A percentile compares a stretch with the other conserved stretches of the same genome.
phyloP scores from a whole-genome alignment of 2,888 invertebrate species.

The Chironomus tentans region DNA sequence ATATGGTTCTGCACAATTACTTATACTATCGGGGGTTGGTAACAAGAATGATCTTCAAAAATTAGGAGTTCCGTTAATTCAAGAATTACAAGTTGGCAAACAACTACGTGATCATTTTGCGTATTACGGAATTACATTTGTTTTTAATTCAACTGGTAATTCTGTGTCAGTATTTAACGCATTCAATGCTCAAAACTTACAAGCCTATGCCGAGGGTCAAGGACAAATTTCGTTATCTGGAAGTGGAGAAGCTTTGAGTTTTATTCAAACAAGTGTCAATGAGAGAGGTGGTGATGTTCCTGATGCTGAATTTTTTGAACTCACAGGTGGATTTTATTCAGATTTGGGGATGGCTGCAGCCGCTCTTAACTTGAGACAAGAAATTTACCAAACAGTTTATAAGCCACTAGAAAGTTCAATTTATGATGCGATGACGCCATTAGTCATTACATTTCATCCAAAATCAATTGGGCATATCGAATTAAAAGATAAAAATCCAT shows the following conservation, averaged over 20 bases:
- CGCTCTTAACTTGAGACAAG: conserved; percentile 45
- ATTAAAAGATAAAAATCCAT: conserved; percentile 50
- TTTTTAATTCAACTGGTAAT: conserved; percentile 37
- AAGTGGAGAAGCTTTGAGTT: conserved; percentile 48
- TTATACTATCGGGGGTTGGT: background rate
- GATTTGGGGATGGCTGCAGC: conserved; percentile 43
- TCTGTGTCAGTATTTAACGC: background rate
- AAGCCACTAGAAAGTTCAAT: conserved; percentile 43
- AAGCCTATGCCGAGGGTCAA: conserved; percentile 29
- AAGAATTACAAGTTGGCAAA: conserved; percentile 45
- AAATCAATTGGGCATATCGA: conserved; percentile 55
- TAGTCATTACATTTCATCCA: conserved; percentile 59
- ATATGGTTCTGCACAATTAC: background rate
- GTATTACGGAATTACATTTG: conserved; percentile 43
- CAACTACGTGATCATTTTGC: conserved; percentile 50
- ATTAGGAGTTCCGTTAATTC: conserved; percentile 42
- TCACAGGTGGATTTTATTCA: conserved; percentile 48
- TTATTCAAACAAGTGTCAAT: conserved; percentile 43
- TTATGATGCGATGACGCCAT: conserved; percentile 47
- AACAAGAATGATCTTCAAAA: conserved; percentile 33
- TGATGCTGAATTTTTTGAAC: conserved; percentile 50
- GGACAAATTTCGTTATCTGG: conserved; percentile 42
- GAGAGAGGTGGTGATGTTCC: background rate
- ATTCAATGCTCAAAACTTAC: background rate
- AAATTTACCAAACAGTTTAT: conserved; percentile 45